Conservation (phyloP, 2,888 invertebrate genomes). For the Hartigia nigra region DNA sequence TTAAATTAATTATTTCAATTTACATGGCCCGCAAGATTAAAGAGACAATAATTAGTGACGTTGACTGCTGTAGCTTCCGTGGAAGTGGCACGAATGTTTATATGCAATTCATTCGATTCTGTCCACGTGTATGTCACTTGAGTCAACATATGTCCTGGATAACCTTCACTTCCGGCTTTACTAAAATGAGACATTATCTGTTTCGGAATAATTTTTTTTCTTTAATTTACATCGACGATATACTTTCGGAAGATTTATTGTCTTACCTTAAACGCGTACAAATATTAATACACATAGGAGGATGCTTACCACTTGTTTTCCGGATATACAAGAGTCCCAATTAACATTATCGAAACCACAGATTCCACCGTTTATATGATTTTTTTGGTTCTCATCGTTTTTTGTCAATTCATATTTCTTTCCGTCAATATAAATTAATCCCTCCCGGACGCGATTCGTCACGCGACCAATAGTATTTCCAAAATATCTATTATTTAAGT, state of each 20-base stretch:
- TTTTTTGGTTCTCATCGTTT: constrained; percentile 13
- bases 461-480: constrained; percentile 71
- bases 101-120: constrained; percentile 67
- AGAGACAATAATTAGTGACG: constrained; percentile 71
- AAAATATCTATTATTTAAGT: constrained; percentile 66
- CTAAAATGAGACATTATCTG: constrained; percentile 67
- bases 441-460: constrained; percentile 67
- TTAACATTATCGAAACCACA: constrained; percentile 69
- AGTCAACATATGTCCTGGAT: constrained; percentile 69
- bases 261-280: neutral
- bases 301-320: constrained; percentile 47
- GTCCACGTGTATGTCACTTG: constrained; percentile 68
- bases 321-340: constrained; percentile 49
- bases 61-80: constrained; percentile 69
- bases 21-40: constrained; percentile 74
- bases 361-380: constrained; percentile 31
- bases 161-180: constrained; percentile 68
- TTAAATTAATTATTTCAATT: constrained; percentile 29
- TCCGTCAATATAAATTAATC: constrained; percentile 65
- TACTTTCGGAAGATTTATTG: neutral
- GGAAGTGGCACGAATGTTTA: constrained; percentile 69
- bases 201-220: neutral
- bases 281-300: neutral
- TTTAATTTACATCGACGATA: neutral
- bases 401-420: constrained; percentile 56